Conservation (phyloP, 2,797 vertebrate species). For the Amblyraja radiata region DNA sequence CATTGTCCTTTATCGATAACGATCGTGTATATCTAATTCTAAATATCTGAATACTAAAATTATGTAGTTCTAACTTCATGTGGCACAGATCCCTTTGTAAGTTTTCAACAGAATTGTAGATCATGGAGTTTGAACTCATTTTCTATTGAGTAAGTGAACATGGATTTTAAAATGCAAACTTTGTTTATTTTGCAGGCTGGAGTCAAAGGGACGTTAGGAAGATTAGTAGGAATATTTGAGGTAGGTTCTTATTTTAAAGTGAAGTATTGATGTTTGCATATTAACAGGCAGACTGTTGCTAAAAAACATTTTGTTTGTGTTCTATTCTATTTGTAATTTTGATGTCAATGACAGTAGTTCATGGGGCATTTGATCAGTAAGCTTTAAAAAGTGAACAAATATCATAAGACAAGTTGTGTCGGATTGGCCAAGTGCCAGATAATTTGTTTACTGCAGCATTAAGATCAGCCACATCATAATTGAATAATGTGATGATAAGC, state of each 20-base stretch:
- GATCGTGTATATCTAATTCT: not conserved
- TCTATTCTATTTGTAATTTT: not conserved
- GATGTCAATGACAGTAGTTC: not conserved
- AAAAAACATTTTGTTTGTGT: not conserved
- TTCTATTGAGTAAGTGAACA: not conserved
- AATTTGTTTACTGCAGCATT: not conserved
- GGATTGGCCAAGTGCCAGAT: not conserved
- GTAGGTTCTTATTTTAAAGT: conserved; percentile 56
- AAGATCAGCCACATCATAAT: not conserved
- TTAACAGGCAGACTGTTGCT: no score
- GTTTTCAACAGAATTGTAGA: not conserved
- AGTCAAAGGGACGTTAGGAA: conserved; percentile 94
- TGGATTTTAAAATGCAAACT: not conserved
- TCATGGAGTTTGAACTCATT: not conserved
- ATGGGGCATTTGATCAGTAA: not conserved
- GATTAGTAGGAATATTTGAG: conserved; percentile 95
- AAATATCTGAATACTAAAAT: not conserved
- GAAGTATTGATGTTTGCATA: not conserved
- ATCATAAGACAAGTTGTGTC: not conserved
- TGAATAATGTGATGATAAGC: not conserved
- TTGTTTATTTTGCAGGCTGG: conserved; percentile 69
- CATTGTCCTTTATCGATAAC: no score
- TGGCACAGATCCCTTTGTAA: not conserved
- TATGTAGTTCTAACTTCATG: not conserved
- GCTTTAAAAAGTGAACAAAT: not conserved